These are phyloP conservation scores for Chrysochloris asiatica DNA, from an alignment of 2,113 vertebrate species.

Conservation along the genomic window DNA sequence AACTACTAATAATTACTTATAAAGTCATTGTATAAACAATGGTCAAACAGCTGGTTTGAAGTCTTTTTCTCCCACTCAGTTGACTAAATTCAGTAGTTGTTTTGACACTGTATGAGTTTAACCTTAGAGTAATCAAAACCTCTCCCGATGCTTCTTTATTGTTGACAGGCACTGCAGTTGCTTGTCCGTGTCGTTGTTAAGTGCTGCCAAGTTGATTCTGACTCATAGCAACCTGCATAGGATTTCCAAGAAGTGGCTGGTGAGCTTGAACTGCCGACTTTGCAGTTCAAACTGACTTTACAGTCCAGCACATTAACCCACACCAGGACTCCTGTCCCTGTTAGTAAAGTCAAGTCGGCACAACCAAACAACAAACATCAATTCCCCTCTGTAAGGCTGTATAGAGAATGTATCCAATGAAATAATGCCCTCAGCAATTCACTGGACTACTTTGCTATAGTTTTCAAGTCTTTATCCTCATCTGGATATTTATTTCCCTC, in stretches of 20 bases:
- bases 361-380: background rate
- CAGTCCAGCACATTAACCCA: too few species aligned
- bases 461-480: background rate
- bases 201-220: too few species aligned
- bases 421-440: background rate
- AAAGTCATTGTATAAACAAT: conserved; percentile 51
- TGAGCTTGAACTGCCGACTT: too few species aligned
- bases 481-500: conserved; percentile 58
- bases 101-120: conserved; percentile 39
- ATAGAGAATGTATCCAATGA: background rate
- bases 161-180: background rate
- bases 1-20: conserved; percentile 49
- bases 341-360: conserved; percentile 36
- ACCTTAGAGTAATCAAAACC: background rate
- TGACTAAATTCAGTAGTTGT: conserved; percentile 47
- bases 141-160: background rate
- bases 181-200: too few species aligned
- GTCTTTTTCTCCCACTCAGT: conserved; percentile 11
- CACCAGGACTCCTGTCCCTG: too few species aligned
- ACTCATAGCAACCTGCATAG: too few species aligned
- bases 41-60: conserved; percentile 35
- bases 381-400: background rate
- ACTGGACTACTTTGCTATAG: background rate
- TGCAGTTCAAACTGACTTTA: too few species aligned
- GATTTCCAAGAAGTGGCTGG: too few species aligned